A percentile compares a stretch with the other conserved stretches of the same genome.
Evolutionary conservation across 1,140 invertebrate species (phyloP).

Genomic region (Branchinecta lindahli): DNA sequence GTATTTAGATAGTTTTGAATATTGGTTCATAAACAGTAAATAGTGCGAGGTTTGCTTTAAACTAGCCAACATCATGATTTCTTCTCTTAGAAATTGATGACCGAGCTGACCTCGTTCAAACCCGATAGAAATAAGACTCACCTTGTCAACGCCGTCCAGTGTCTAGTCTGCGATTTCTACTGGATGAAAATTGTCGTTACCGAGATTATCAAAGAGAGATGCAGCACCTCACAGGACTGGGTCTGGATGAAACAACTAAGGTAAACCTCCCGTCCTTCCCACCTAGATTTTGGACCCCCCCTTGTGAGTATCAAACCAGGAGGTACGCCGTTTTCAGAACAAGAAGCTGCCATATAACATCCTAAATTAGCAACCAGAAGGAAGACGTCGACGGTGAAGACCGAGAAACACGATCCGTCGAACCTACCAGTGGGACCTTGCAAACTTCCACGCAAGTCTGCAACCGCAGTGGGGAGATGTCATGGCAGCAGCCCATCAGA

Average conservation of each 20-base stretch:
- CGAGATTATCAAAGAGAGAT: slow-evolving; percentile 49
- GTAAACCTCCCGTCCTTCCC: slow-evolving; percentile 31
- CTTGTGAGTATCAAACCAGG: not conserved
- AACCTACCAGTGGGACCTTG: not conserved
- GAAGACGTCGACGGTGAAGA: not conserved
- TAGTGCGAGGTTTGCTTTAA: too few species aligned
- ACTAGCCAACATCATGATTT: too few species aligned
- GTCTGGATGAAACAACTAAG: slow-evolving; percentile 89
- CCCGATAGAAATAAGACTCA: not conserved
- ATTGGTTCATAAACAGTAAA: too few species aligned
- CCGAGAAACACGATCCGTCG: not conserved
- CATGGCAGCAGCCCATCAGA: too few species aligned
- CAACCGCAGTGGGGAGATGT: too few species aligned
- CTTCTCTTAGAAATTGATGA: not conserved
- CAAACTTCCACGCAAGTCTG: too few species aligned
- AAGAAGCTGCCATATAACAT: too few species aligned
- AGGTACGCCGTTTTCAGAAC: not conserved
- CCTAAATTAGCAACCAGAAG: too few species aligned
- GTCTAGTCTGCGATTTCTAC: not conserved
- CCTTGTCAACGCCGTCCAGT: not conserved
- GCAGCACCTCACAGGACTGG: slow-evolving; percentile 57
- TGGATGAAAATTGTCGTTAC: slow-evolving; percentile 43
- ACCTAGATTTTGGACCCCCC: not conserved
- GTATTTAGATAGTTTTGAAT: too few species aligned
- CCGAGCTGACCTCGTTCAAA: slow-evolving; percentile 27